Evolutionary conservation across 1,140 invertebrate species (phyloP), one percentile per base, ranked within the genome.

Genomic region (Drosophila tristis): DNA sequence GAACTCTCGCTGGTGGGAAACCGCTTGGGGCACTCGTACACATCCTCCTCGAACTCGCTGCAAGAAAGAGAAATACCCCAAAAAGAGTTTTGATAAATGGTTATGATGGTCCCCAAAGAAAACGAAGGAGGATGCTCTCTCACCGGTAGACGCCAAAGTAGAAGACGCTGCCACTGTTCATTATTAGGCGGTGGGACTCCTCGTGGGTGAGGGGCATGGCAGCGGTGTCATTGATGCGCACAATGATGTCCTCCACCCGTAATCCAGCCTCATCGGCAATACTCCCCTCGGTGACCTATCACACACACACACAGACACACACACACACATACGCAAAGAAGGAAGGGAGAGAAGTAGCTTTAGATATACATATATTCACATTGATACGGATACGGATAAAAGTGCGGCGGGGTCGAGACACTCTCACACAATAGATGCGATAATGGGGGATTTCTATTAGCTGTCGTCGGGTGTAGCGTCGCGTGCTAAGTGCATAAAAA

Each of bases 231-330:
- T 96, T 96, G 51, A 98, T 95, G 91, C 95, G 95, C 39, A 96
- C 93, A 66, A 98, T 94, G 63, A 96, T 93, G 92, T 98, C 97
- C 45, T 97, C 97, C 53, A 95, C 94, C 85, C 95, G 94, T 48
- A 98, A 92, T 31, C 97, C 97, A 84, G 95, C 96, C 80, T 95
- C 93, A 87, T 97, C 96, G 11, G 97, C 96, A 47, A 98, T 93
- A 90, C 96, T 96, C 67, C 95, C 95, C 71, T 95, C 95, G 42
- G 93, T 93, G 20, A 98, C 96, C 97, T 98, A 51, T 42, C 11
- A 72, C 42, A 68, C 44, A 44, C 9, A 73, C 58, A 47, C 8
- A 29, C 11, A 76, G 26, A 64, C 44, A 44, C n/a, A 73, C 54
- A n/a, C n/a, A n/a, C n/a, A 47, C 50, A 16, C 16, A 16, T 0